Percentiles rank a stretch among this genome's conserved stretches.
Evolutionary conservation across 2,888 invertebrate species (phyloP).

Genomic region (Candidula unifasciata): DNA sequence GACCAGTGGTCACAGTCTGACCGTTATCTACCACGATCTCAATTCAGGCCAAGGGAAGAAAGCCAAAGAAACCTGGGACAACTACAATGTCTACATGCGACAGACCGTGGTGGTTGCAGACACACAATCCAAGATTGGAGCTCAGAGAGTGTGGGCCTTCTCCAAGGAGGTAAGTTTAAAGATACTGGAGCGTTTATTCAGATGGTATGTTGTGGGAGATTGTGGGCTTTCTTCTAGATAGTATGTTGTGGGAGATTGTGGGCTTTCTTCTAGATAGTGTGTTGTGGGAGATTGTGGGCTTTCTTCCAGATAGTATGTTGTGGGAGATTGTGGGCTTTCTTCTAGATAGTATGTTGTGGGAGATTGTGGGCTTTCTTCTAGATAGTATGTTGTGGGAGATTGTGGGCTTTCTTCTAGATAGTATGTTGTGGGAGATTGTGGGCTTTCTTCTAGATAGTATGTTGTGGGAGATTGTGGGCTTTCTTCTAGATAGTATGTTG

Average conservation of each 20-base stretch:
- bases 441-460: too few species aligned
- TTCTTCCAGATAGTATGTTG: too few species aligned
- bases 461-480: too few species aligned
- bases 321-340: too few species aligned
- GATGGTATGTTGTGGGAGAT: too few species aligned
- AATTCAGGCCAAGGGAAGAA: not conserved
- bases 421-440: too few species aligned
- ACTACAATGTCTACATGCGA: not conserved
- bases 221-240: not conserved
- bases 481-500: too few species aligned
- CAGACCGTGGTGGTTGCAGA: not conserved
- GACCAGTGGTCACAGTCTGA: not conserved
- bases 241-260: not conserved
- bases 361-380: too few species aligned
- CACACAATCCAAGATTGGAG: not conserved
- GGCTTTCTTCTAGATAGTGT: not conserved
- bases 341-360: too few species aligned
- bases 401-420: too few species aligned
- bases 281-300: not conserved
- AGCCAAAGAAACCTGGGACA: not conserved
- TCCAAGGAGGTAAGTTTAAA: not conserved
- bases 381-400: too few species aligned
- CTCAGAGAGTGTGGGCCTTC: conserved; percentile 12
- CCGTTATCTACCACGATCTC: not conserved
- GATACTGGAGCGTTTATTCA: too few species aligned